Evolutionary conservation across 1,140 invertebrate genomes (phyloP).

Genomic region (Melitaea cinxia): DNA sequence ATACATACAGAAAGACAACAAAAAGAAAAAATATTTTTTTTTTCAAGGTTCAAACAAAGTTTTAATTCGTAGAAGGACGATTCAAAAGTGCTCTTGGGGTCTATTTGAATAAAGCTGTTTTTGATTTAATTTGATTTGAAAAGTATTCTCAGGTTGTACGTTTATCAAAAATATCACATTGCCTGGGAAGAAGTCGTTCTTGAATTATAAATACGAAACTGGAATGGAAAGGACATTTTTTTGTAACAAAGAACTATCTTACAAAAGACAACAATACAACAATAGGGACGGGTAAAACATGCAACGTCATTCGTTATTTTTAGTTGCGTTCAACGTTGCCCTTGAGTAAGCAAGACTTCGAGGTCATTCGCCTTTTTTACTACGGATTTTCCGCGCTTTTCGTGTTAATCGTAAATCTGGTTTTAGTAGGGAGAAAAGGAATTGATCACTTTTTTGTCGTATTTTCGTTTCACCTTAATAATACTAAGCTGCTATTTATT

Average conservation of each 20-base stretch:
- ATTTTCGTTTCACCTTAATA: too few species aligned
- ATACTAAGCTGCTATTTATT: too few species aligned
- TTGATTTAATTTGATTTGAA: too few species aligned
- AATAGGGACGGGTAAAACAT: background rate
- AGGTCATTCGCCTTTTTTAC: conserved; percentile 14
- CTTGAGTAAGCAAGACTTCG: conserved; percentile 14
- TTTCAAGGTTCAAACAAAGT: too few species aligned
- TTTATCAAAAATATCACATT: too few species aligned
- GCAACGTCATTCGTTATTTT: conserved; percentile 16
- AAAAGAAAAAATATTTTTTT: too few species aligned
- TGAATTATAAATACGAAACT: background rate
- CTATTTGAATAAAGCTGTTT: too few species aligned
- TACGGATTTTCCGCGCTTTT: background rate
- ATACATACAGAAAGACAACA: too few species aligned
- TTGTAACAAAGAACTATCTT: background rate
- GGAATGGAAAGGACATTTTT: background rate
- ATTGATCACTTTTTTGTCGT: background rate
- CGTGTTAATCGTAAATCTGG: background rate
- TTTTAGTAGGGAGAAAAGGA: too few species aligned
- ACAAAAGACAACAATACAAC: background rate
- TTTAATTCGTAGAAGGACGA: too few species aligned
- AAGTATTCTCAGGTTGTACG: too few species aligned
- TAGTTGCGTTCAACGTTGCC: conserved; percentile 11
- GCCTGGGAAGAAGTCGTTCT: background rate
- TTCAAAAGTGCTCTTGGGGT: too few species aligned